Base-by-base conservation (phyloP, 2,797 vertebrate species). In the Enteromius thamalakanensis region DNA sequence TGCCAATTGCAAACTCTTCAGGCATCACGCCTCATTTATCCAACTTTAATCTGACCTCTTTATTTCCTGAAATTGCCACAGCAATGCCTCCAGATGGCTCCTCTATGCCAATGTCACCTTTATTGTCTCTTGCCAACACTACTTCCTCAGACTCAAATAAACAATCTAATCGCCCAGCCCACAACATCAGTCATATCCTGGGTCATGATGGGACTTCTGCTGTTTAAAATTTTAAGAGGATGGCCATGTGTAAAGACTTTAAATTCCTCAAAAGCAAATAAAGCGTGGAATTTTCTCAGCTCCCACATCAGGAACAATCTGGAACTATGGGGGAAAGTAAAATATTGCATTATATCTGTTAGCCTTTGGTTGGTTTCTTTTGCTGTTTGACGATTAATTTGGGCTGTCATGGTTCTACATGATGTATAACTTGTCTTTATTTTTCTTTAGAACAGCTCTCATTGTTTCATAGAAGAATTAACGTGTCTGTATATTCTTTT, bases 171-270 rank as follows among this genome's bases (percentile, higher is more conserved):
- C 96, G 98, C 42, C 97, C 98, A 12, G 98, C 98, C 82, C 98
- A 99, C 92, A 99, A 99, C 92, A 99, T 99, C 95, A 99, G 98
- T 95, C 98, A 99, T 95, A 99, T 99, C 84, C 93, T 99, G 86
- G 98, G 98, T 86, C 98, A 99, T 0, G 98, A 99, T 86, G 98
- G 98, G 91, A 98, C 97, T 91, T 99, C 98, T 1, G 96, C 98
- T 37, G 96, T 99, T 64, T 99, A 92, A 90, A 29, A 15, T 34
- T 65, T 60, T 26, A 5, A 26, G 26, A 4, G 58, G 6, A 65
- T 78, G 58, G 42, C 14, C 23, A 32, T 64, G 3, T n/a, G 17
- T 21, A 6, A 40, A 37, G 15, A 10, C 3, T 80, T 70, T 70
- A 45, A 70, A 15, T 80, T 51, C 12, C 7, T 71, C 8, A 7